These are phyloP conservation scores for Calosoma granatense DNA, from an alignment of 1,140 invertebrate genomes.

Conservation along the genomic window DNA sequence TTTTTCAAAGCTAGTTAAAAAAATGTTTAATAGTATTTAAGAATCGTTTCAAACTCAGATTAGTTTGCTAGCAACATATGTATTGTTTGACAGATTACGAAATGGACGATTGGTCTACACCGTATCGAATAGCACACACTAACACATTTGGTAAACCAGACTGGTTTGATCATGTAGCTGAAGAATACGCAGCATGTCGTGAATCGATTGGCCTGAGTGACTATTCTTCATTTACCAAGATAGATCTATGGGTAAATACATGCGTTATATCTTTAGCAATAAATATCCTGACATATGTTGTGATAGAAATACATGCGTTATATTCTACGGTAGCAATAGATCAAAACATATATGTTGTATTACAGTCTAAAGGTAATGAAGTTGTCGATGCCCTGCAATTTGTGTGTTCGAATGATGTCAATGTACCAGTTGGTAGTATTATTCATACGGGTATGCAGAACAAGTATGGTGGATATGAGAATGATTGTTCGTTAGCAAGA, in stretches of 20 bases:
- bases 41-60: too few species aligned
- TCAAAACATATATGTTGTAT: conserved; percentile 17
- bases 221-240: conserved; percentile 97
- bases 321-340: conserved; percentile 1
- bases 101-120: conserved; percentile 33
- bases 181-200: conserved; percentile 89
- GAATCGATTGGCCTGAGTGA: conserved; percentile 90
- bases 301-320: background rate
- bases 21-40: too few species aligned
- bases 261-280: conserved; percentile 12
- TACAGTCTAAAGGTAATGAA: conserved; percentile 71
- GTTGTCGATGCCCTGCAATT: conserved; percentile 87
- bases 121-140: conserved; percentile 58
- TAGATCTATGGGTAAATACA: conserved; percentile 76
- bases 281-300: background rate
- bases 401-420: conserved; percentile 93
- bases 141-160: conserved; percentile 79
- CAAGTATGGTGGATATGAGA: conserved; percentile 89
- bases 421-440: conserved; percentile 88
- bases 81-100: conserved; percentile 27
- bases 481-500: conserved; percentile 91
- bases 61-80: too few species aligned
- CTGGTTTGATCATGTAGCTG: conserved; percentile 84
- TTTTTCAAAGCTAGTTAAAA: too few species aligned
- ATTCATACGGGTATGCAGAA: conserved; percentile 99